These are phyloP conservation scores for Cephus rjabovi DNA, from an alignment of 2,888 invertebrate species.

Conservation along the genomic window DNA sequence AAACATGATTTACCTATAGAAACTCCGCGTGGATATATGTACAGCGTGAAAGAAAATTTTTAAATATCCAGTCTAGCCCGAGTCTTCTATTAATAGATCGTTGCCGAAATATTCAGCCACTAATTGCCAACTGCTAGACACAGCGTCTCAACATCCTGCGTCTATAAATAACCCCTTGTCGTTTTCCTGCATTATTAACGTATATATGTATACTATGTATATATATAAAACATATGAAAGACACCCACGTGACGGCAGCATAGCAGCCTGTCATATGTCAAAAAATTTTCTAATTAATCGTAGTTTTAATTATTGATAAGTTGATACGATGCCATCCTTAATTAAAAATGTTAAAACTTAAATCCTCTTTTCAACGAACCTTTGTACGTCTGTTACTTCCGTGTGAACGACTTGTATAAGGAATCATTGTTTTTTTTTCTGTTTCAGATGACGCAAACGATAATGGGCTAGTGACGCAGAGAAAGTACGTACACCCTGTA, in stretches of 20 bases:
- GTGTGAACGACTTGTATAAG: not conserved
- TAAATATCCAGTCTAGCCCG: not conserved
- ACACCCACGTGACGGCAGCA: not conserved
- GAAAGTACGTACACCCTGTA: not conserved
- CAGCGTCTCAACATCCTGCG: not conserved
- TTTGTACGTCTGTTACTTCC: not conserved
- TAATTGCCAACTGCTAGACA: not conserved
- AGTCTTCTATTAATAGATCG: not conserved
- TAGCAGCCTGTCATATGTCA: no score
- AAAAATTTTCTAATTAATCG: no score
- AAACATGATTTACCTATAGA: no score
- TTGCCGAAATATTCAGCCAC: not conserved
- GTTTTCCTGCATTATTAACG: no score
- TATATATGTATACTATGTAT: no score
- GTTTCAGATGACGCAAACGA: not conserved
- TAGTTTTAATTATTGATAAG: not conserved
- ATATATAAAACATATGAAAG: not conserved
- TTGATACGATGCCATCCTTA: not conserved
- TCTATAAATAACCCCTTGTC: not conserved
- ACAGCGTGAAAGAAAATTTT: no score
- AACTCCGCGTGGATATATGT: no score
- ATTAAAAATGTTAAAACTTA: not conserved
- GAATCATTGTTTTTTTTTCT: not conserved
- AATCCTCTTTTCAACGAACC: not conserved
- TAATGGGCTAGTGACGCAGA: not conserved